Base-by-base conservation (phyloP, 2,888 invertebrate genomes). In the Sminthurides aquaticus region DNA sequence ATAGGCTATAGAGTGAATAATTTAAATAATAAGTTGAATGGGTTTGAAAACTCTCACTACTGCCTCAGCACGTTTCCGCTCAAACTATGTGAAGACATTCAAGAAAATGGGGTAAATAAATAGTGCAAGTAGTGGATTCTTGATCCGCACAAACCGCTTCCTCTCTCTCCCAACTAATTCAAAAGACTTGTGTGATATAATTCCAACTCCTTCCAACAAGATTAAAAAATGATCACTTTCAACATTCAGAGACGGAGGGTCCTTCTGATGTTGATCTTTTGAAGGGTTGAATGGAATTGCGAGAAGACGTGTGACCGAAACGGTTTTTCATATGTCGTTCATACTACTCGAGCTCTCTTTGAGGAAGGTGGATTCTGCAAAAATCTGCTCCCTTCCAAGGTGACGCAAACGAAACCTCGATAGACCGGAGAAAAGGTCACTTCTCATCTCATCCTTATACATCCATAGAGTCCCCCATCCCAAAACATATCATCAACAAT, bases 401-500 rank as follows among this genome's bases (percentile, higher is more conserved):
- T 65, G 28, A 64, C 60, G 27, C 52, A 63, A 62, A n/a, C n/a
- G 63, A 67, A 69, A 68, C 71, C 69, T 69, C 68, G 68, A 66
- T 55, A 62, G 65, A 64, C 65, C 69, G 70, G 71, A 68, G 57
- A 67, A 70, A 70, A 71, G 71, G 71, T 71, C 71, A 67, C 59
- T 43, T 28, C 34, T 57, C 49, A 58, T 55, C 57, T 34, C 43
- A 34, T 34, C 15, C 43, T 15, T 34, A 11, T n/a, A n/a, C n/a
- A n/a, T n/a, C n/a, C n/a, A n/a, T n/a, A n/a, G n/a, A n/a, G n/a
- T n/a, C n/a, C n/a, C n/a, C n/a, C n/a, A n/a, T n/a, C n/a, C n/a
- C n/a, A n/a, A n/a, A n/a, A n/a, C n/a, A n/a, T n/a, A n/a, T n/a
- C n/a, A n/a, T n/a, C n/a, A n/a, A n/a, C 62, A 59, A 27, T 62